A percentile compares a stretch with the other conserved stretches of the same genome.
These are phyloP conservation scores for Dryomyza anilis DNA, from an alignment of 2,888 invertebrate genomes.

Conservation along the genomic window DNA sequence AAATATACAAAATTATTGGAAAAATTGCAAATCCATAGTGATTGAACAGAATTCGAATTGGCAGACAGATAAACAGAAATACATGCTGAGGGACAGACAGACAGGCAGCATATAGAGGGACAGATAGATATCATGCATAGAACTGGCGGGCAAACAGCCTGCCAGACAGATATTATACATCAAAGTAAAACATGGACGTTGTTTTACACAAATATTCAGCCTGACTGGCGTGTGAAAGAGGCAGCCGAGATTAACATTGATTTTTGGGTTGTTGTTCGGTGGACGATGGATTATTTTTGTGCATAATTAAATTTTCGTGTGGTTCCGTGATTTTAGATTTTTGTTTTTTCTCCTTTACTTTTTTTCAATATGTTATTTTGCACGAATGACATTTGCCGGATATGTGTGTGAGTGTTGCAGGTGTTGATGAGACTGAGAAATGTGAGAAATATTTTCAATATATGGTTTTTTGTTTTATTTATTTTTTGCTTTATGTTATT, in stretches of 20 bases:
- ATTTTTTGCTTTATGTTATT: not conserved
- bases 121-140: too few species aligned
- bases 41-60: too few species aligned
- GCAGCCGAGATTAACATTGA: not conserved
- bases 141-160: too few species aligned
- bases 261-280: not conserved
- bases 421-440: not conserved
- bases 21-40: too few species aligned
- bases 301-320: conserved; percentile 7
- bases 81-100: too few species aligned
- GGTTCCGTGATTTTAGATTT: not conserved
- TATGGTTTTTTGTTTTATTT: not conserved
- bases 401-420: not conserved
- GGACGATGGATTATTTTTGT: not conserved
- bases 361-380: not conserved
- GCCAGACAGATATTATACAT: too few species aligned
- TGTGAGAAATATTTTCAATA: not conserved
- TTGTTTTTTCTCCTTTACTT: not conserved
- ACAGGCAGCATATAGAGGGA: too few species aligned
- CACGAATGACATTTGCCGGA: not conserved
- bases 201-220: too few species aligned
- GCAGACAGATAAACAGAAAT: too few species aligned
- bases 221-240: not conserved
- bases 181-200: too few species aligned
- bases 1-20: too few species aligned